These are phyloP conservation scores for Orius laevigatus DNA, from an alignment of 1,140 invertebrate genomes.

Conservation along the genomic window DNA sequence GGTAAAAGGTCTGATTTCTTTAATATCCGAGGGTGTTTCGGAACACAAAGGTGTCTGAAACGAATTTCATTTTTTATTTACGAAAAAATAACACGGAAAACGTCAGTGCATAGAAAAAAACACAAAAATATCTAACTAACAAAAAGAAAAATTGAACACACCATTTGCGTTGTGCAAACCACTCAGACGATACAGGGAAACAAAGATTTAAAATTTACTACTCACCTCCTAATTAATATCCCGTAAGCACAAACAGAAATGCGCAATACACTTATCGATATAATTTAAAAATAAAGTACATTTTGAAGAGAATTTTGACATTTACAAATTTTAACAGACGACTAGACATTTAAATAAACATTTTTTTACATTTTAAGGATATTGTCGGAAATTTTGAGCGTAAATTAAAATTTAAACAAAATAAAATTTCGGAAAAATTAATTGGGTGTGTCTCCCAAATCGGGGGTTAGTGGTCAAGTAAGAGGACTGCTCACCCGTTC, in stretches of 20 bases:
- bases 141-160: not conserved
- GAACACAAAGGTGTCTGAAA: conserved; percentile 45
- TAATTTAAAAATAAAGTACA: not conserved
- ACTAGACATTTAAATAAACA: too few species aligned
- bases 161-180: not conserved
- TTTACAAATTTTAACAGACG: not conserved
- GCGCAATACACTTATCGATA: conserved; percentile 17
- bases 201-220: not conserved
- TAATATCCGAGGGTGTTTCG: conserved; percentile 47
- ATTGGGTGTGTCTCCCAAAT: conserved; percentile 20
- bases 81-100: not conserved
- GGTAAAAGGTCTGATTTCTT: too few species aligned
- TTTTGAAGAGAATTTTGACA: too few species aligned
- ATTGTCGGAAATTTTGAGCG: too few species aligned
- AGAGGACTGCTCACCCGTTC: conserved; percentile 45
- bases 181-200: not conserved
- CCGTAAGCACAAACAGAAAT: conserved; percentile 18
- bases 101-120: not conserved
- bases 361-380: too few species aligned
- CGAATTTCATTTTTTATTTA: conserved; percentile 1
- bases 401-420: too few species aligned
- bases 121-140: not conserved
- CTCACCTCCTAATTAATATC: conserved; percentile 19
- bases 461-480: conserved; percentile 22
- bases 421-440: conserved; percentile 4